Evolutionary conservation across 1,140 invertebrate species (phyloP).

Genomic region (Parapsyche elsis): DNA sequence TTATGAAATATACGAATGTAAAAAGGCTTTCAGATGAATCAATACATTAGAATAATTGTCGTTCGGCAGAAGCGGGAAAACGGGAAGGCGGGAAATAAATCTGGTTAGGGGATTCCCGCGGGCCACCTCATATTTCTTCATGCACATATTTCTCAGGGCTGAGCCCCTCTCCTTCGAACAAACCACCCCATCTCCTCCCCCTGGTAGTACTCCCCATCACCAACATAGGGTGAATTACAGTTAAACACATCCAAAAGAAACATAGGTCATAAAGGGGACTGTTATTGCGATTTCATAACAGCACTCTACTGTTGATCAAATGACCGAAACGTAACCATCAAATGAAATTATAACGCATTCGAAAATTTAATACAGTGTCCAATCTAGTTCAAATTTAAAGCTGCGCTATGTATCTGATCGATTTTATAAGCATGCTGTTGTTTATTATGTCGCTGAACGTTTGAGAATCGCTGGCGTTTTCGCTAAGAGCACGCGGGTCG

Average conservation of each 20-base stretch:
- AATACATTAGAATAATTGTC: slow-evolving; percentile 46
- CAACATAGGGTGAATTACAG: not conserved
- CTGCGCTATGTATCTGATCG: too few species aligned
- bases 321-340: not conserved
- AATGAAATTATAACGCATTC: not conserved
- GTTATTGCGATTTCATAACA: not conserved
- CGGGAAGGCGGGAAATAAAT: slow-evolving; percentile 26
- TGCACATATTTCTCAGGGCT: slow-evolving; percentile 40
- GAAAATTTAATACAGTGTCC: not conserved
- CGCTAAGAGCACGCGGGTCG: not conserved
- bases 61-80: slow-evolving; percentile 24
- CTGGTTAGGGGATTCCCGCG: slow-evolving; percentile 38
- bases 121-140: slow-evolving; percentile 43
- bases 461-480: slow-evolving; percentile 15
- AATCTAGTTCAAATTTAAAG: not conserved
- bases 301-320: not conserved
- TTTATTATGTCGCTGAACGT: too few species aligned
- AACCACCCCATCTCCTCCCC: not conserved
- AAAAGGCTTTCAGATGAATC: slow-evolving; percentile 31
- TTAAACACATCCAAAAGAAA: slow-evolving; percentile 13
- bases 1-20: not conserved
- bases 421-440: too few species aligned
- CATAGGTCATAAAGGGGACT: not conserved
- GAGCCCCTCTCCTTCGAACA: slow-evolving; percentile 5
- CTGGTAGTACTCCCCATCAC: slow-evolving; percentile 6